Conservation (phyloP, 2,797 vertebrate genomes). For the Harpagifer antarcticus region DNA sequence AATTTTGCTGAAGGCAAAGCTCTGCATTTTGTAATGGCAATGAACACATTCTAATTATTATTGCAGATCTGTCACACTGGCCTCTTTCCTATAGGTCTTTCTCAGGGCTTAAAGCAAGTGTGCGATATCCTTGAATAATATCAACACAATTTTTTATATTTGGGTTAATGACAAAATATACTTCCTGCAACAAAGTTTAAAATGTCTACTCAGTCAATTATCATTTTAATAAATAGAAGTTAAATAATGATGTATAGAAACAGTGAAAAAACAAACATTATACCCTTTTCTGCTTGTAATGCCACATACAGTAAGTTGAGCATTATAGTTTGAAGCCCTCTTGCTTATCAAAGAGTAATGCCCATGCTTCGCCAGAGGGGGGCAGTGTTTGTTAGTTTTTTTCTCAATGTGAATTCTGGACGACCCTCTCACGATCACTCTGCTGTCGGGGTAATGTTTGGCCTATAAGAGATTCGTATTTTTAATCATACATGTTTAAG, state of each 20-base stretch:
- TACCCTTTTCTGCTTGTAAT: background rate
- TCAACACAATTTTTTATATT: background rate
- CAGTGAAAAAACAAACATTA: background rate
- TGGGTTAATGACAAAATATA: background rate
- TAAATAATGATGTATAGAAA: background rate
- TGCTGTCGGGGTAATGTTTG: background rate
- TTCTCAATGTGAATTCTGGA: background rate
- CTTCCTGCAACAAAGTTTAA: background rate
- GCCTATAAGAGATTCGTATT: background rate
- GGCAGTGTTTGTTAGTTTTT: constrained; percentile 64
- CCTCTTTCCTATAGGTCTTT: background rate
- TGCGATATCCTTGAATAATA: background rate
- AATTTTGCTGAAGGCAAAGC: background rate
- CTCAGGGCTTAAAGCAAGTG: background rate
- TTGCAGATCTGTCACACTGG: background rate
- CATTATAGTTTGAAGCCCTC: background rate
- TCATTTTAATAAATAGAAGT: background rate
- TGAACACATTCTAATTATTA: too few relatives aligned
- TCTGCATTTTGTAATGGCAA: background rate
- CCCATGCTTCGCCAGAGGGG: constrained; percentile 58
- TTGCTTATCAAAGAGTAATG: constrained; percentile 19
- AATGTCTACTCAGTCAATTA: background rate
- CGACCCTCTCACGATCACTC: background rate
- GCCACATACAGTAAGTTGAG: background rate
- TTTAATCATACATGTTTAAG: background rate